Evolutionary conservation across 2,797 vertebrate genomes (phyloP).

Genomic region (Vespertilio murinus): DNA sequence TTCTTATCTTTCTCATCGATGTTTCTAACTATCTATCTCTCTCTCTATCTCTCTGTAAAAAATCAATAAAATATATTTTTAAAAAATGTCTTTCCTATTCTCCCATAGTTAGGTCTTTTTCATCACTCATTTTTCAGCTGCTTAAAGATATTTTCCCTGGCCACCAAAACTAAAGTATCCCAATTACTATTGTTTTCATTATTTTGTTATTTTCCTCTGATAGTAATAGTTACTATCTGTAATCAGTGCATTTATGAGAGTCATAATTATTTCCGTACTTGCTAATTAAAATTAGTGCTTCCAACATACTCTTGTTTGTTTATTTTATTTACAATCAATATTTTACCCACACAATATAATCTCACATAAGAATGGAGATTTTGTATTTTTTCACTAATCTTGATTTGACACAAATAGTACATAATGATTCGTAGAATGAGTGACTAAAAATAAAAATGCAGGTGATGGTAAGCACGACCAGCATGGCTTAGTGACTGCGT

Average conservation of each 20-base stretch:
- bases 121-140: neutral
- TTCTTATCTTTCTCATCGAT: too few relatives aligned
- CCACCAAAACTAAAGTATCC: neutral
- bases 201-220: neutral
- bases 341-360: neutral
- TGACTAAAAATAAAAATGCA: neutral
- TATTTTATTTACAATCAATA: slow-evolving; percentile 12
- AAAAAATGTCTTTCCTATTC: neutral
- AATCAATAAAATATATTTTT: too few relatives aligned
- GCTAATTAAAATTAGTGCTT: neutral
- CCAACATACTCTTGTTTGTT: neutral
- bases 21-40: too few relatives aligned
- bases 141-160: neutral
- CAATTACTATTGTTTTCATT: neutral
- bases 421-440: neutral
- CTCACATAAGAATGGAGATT: neutral
- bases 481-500: too few relatives aligned
- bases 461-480: neutral
- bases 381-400: neutral
- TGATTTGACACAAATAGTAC: neutral
- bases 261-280: neutral
- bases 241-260: neutral
- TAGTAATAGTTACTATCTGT: neutral
- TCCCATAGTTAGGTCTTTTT: neutral
- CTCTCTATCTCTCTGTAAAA: too few relatives aligned